phyloP scores from a whole-genome alignment of 2,888 invertebrate species.

The Drosophila dives region DNA sequence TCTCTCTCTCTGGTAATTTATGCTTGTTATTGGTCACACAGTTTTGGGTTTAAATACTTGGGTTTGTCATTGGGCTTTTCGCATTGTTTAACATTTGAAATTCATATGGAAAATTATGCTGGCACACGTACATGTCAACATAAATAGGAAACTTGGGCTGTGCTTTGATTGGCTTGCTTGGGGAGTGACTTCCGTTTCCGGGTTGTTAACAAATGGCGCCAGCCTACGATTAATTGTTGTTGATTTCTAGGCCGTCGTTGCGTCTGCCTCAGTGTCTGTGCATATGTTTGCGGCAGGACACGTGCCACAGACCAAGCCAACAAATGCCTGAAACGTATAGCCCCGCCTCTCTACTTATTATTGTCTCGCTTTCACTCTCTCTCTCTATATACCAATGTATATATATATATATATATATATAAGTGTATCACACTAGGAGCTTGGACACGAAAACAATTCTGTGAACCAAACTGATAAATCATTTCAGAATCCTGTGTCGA shows the following conservation, averaged over 20 bases:
- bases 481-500: slow-evolving; percentile 26
- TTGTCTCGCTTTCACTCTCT: background rate
- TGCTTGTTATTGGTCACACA: slow-evolving; percentile 22
- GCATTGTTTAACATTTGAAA: slow-evolving; percentile 55
- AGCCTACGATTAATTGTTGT: slow-evolving; percentile 72
- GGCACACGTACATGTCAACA: background rate
- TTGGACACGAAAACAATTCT: slow-evolving; percentile 30
- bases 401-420: background rate
- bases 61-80: slow-evolving; percentile 13
- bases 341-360: background rate
- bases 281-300: slow-evolving; percentile 43
- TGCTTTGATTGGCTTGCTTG: slow-evolving; percentile 66
- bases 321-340: slow-evolving; percentile 7
- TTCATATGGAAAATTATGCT: slow-evolving; percentile 50
- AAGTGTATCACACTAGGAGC: background rate
- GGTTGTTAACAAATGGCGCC: slow-evolving; percentile 76
- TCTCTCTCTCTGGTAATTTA: background rate
- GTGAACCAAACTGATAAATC: slow-evolving; percentile 40
- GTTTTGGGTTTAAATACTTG: slow-evolving; percentile 31
- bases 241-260: slow-evolving; percentile 54
- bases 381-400: background rate
- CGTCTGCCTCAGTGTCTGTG: slow-evolving; percentile 13
- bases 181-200: slow-evolving; percentile 73
- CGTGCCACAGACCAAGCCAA: slow-evolving; percentile 43
- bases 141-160: slow-evolving; percentile 19